Conservation (phyloP, 2,797 vertebrate genomes). For the Oreortyx pictus region DNA sequence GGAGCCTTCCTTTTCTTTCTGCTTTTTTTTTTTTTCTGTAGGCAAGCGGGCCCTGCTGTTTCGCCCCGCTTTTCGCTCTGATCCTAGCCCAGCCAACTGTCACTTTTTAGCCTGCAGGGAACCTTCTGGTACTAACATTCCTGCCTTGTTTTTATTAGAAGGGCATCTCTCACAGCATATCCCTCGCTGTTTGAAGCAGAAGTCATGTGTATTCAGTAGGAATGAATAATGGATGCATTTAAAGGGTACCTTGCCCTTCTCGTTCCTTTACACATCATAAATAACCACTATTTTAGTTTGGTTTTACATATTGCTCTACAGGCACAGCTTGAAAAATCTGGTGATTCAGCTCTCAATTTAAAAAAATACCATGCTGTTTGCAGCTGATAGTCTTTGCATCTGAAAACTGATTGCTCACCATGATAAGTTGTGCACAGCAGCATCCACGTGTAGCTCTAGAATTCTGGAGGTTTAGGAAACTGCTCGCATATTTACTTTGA, state of each 20-base stretch:
- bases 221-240: constrained; percentile 75
- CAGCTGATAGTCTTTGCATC: constrained; percentile 3
- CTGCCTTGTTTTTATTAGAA: constrained; percentile 72
- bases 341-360: constrained; percentile 38
- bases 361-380: neutral
- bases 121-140: constrained; percentile 74
- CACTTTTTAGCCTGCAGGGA: constrained; percentile 70
- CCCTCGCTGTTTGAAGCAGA: constrained; percentile 61
- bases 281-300: constrained; percentile 35
- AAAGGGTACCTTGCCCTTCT: constrained; percentile 70
- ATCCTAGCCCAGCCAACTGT: constrained; percentile 59
- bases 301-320: constrained; percentile 36
- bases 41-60: constrained; percentile 23
- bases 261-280: constrained; percentile 48
- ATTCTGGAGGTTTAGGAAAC: neutral
- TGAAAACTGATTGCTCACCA: constrained; percentile 4
- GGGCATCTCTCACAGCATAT: constrained; percentile 69
- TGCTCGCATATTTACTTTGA: neutral
- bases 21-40: neutral
- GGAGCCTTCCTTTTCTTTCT: neutral
- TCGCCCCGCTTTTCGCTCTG: constrained; percentile 39
- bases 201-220: constrained; percentile 66
- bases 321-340: constrained; percentile 34
- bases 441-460: neutral
- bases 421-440: neutral